Evolutionary conservation across 23 tunicate species (phyloP).

Genomic region (Halocynthia aurantium): DNA sequence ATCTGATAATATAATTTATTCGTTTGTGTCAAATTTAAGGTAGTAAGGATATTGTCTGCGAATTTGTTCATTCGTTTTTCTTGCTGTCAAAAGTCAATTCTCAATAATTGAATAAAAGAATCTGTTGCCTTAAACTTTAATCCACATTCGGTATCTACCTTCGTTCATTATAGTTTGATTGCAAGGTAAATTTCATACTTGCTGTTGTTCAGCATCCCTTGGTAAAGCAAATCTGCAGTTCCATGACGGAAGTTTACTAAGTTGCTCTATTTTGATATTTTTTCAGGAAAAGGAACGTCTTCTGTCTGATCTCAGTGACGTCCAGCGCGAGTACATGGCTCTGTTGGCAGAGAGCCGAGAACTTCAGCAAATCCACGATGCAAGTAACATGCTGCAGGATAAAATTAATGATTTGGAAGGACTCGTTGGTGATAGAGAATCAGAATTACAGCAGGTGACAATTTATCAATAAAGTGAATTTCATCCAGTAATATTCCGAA

Average conservation of each 20-base stretch:
- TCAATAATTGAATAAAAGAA: too few relatives aligned
- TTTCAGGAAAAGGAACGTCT: constrained; percentile 43
- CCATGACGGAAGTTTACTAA: background rate
- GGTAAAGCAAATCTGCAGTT: background rate
- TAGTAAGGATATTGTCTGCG: too few relatives aligned
- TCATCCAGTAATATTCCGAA: background rate
- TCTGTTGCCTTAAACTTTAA: too few relatives aligned
- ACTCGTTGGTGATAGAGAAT: constrained; percentile 20
- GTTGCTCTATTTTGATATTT: background rate
- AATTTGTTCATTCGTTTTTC: too few relatives aligned
- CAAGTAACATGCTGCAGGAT: constrained; percentile 3
- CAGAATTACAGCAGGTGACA: constrained; percentile 29
- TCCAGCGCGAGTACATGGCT: constrained; percentile 57
- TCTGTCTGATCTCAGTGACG: constrained; percentile 43
- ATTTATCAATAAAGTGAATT: background rate
- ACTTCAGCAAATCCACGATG: constrained; percentile 22
- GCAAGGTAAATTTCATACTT: background rate
- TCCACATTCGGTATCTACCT: too few relatives aligned
- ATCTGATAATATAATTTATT: too few relatives aligned
- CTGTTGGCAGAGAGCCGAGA: constrained; percentile 43
- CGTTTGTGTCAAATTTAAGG: too few relatives aligned
- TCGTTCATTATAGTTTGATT: background rate
- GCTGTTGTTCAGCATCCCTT: background rate
- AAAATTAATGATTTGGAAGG: constrained; percentile 26
- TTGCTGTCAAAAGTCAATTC: too few relatives aligned